Evolutionary conservation across 2,888 invertebrate species (phyloP), one percentile per base, ranked within the genome.

Genomic region (Cistogaster globosa): DNA sequence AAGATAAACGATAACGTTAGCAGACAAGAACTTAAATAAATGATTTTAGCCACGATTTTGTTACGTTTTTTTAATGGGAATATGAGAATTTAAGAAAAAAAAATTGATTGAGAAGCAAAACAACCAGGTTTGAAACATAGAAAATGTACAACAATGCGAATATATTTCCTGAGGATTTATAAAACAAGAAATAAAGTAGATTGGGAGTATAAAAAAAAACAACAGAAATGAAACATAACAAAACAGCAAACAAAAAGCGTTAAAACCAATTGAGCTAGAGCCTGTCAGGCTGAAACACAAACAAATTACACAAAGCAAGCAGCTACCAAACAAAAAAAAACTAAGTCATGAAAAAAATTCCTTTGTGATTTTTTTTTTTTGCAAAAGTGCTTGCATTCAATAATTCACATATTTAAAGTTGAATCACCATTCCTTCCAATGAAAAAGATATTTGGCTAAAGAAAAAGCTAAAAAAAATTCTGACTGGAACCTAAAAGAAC

Each of bases 301-400:
- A 85, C 16, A 78, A 69, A 57, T 18, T 53, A 51, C 36, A 12
- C 51, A n/a, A 42, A 51, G 22, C 53, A 60, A 32, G n/a, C 67
- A 57, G 57, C 53, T 65, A 55, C 60, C 22, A 78, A 57, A 63
- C n/a, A 6, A 20, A 53, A 20, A 62, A 74, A 38, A 57, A 75
- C 58, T 32, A 69, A 72, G 71, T 77, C 84, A 81, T 84, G 81
- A 72, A 77, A 72, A 77, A 84, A 84, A 84, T 81, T 78, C 81
- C 68, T 85, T 84, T 81, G 79, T 80, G 71, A 60, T 71, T 62
- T 51, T 76, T 11, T 38, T 38, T 38, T 42, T 42, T 42, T 42
- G 0, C 7, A 45, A 48, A 42, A 48, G 60, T 18, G 63, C 60
- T 53, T 78, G 42, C 32, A 62, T 55, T 12, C 58, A 67, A 36